Base-by-base conservation (phyloP, 64 coral and sea anemone species). In the Dendronephthya gigantea region DNA sequence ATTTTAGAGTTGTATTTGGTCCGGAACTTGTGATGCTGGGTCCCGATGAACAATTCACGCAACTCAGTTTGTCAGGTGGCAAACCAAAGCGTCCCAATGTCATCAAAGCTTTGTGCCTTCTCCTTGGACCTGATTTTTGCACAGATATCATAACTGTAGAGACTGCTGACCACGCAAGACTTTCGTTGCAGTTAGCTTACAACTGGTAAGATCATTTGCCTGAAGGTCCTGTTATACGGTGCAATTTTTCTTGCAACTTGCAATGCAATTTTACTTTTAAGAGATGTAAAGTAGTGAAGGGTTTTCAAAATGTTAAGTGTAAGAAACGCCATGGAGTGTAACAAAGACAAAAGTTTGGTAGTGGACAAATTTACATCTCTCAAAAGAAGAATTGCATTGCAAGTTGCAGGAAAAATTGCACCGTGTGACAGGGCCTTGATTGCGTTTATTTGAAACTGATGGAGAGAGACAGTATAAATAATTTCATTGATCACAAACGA, bases 71-170 rank as follows among this genome's bases (percentile, higher is more conserved):
- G 5, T 98, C 95, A 31, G 95, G 95, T n/a, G 95, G 95, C 41
- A 98, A 98, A 62, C 95, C 95, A 68, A 98, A 98, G 82, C 93
- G 91, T 34, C 95, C 95, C 0, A 98, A 98, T 47, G 95, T 98
- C 1, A 98, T 98, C 31, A 98, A 98, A 49, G 95, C 95, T 4
- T 85, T 98, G 85, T 98, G 95, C 58, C 82, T 98, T 40, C 83
- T 92, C n/a, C 66, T 98, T 16, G 95, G 95, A 40, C 95, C 95
- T 58, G 95, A 98, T 70, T 98, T 98, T 85, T 98, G 95, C 87
- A 98, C 95, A 55, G 95, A 98, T 55, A 98, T 98, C 45, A 89
- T 98, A 27, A 92, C 91, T 30, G 95, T 98, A 16, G 95, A 98
- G 47, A 98, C 95, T 4, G 88, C 95, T 81, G 95, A 98, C 56